Conservation (phyloP, 2,797 vertebrate species). For the Danio kyathit region DNA sequence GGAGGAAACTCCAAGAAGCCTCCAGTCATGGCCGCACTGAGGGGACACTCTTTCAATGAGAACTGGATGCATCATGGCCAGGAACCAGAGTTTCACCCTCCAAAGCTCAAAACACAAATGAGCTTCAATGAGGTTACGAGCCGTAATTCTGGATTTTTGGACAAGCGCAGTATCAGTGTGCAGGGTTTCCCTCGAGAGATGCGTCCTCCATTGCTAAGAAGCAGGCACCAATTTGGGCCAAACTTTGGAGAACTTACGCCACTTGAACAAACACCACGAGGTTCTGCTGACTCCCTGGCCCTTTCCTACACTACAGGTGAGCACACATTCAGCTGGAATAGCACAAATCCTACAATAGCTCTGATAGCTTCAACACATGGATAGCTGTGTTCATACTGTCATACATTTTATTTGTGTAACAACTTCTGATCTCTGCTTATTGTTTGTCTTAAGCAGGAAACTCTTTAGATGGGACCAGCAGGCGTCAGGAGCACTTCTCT, state of each 20-base stretch:
- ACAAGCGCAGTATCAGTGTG: conserved; percentile 90
- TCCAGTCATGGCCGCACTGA: conserved; percentile 88
- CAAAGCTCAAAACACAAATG: conserved; percentile 93
- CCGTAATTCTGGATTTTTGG: conserved; percentile 88
- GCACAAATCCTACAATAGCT: too few species aligned
- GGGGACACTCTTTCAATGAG: conserved; percentile 88
- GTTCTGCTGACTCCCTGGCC: conserved; percentile 93
- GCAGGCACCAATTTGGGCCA: conserved; percentile 91
- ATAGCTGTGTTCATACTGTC: neutral
- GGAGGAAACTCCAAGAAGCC: conserved; percentile 88
- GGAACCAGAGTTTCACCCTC: conserved; percentile 90
- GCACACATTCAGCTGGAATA: neutral
- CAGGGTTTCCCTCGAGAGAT: conserved; percentile 91
- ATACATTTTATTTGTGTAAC: neutral
- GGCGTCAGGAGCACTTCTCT: conserved; percentile 95
- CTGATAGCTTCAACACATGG: neutral
- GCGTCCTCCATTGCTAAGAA: conserved; percentile 86
- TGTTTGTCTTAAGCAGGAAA: conserved; percentile 79
- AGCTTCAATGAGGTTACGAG: conserved; percentile 95
- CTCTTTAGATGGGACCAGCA: conserved; percentile 90
- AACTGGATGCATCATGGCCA: conserved; percentile 94
- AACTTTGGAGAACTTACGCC: conserved; percentile 93
- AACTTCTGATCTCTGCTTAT: conserved; percentile 18
- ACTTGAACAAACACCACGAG: conserved; percentile 91
- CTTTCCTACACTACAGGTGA: conserved; percentile 94